Conservation (phyloP, 2,888 invertebrate species). For the Cephus pygmeus region DNA sequence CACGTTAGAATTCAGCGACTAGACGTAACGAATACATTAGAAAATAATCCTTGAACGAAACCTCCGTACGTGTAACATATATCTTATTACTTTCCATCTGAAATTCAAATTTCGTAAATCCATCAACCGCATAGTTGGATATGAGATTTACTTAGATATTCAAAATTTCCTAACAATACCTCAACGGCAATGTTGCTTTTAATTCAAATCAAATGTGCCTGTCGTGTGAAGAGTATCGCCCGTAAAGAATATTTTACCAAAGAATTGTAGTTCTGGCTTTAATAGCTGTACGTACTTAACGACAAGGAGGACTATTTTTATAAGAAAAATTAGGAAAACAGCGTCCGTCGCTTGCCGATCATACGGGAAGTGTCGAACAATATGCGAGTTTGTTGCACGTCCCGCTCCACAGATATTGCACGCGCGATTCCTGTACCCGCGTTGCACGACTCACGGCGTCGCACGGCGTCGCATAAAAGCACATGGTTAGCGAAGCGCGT, state of each 20-base stretch:
- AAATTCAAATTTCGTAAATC: background rate
- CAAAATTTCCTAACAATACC: too few species aligned
- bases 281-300: background rate
- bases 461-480: conserved; percentile 17
- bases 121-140: background rate
- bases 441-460: background rate
- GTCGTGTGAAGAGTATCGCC: too few species aligned
- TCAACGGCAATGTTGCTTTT: background rate
- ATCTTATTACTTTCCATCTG: background rate
- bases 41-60: background rate
- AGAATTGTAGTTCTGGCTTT: background rate
- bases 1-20: background rate
- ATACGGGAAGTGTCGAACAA: background rate
- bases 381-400: background rate
- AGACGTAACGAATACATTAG: background rate
- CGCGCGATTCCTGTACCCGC: background rate
- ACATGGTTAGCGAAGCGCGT: conserved; percentile 45
- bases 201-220: background rate
- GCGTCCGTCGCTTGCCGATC: background rate
- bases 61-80: background rate
- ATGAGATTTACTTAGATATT: background rate
- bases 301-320: background rate
- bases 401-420: too few species aligned
- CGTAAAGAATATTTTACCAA: background rate
- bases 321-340: background rate